These are phyloP conservation scores for Fukomys damarensis DNA, from an alignment of 2,113 vertebrate species.

Conservation along the genomic window DNA sequence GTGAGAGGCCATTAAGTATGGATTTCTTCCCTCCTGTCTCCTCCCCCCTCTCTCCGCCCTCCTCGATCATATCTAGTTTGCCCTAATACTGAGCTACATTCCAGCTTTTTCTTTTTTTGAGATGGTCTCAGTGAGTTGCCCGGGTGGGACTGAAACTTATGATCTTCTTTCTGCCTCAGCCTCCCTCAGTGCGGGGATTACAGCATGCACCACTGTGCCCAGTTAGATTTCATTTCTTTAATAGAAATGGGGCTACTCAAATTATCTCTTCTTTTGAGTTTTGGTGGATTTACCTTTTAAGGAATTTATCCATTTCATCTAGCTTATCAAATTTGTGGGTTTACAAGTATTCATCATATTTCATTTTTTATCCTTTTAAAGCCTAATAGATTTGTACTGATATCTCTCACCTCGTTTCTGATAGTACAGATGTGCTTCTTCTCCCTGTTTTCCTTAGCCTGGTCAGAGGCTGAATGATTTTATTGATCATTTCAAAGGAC, in stretches of 20 bases:
- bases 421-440: background rate
- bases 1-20: background rate
- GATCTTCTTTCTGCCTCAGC: background rate
- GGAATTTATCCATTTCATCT: background rate
- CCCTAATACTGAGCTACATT: background rate
- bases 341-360: background rate
- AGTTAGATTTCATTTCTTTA: background rate
- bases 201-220: background rate
- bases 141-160: background rate
- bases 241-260: background rate
- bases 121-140: background rate
- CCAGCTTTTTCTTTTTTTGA: background rate
- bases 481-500: background rate
- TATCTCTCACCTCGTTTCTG: background rate
- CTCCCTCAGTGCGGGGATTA: background rate
- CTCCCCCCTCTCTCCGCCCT: fast-evolving
- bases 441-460: background rate
- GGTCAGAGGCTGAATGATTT: background rate
- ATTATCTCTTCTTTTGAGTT: background rate
- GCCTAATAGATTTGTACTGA: fast-evolving
- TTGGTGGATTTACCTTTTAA: background rate
- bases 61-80: background rate
- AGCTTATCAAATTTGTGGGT: background rate
- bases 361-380: background rate
- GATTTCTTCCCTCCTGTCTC: background rate